phyloP scores from a whole-genome alignment of 2,797 vertebrate species.

The Chaunax sp. region DNA sequence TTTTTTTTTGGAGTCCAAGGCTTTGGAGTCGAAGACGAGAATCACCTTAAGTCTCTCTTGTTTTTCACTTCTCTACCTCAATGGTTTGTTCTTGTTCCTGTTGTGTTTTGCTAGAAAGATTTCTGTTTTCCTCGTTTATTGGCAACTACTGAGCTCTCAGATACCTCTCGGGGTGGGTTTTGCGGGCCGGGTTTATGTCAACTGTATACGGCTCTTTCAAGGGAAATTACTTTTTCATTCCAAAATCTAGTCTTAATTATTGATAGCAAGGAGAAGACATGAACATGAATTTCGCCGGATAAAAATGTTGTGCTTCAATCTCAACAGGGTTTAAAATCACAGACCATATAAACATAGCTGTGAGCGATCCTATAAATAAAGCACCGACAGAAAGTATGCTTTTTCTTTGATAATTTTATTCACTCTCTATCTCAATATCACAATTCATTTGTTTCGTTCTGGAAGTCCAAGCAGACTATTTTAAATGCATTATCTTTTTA shows the following conservation, averaged over 20 bases:
- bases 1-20: conserved; percentile 70
- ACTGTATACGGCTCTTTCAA: conserved; percentile 71
- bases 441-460: conserved; percentile 40
- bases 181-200: conserved; percentile 69
- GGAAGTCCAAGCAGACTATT: conserved; percentile 1
- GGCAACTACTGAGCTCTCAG: conserved; percentile 72
- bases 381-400: conserved; percentile 16
- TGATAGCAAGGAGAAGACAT: conserved; percentile 69
- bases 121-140: conserved; percentile 77
- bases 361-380: conserved; percentile 49
- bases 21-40: conserved; percentile 81
- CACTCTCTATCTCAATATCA: conserved; percentile 39
- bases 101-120: conserved; percentile 78
- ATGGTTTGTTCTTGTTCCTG: conserved; percentile 69
- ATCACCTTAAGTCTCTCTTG: conserved; percentile 82
- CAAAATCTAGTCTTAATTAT: conserved; percentile 79
- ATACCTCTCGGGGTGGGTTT: conserved; percentile 71
- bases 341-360: conserved; percentile 52
- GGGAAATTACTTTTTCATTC: conserved; percentile 81
- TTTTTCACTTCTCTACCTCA: conserved; percentile 80
- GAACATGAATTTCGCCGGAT: conserved; percentile 65
- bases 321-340: conserved; percentile 61
- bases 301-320: conserved; percentile 59
- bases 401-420: conserved; percentile 31
- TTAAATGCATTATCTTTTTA: conserved; percentile 2